A percentile compares a stretch with the other conserved stretches of the same genome.
Evolutionary conservation across 2,113 vertebrate species (phyloP).

Genomic region (Oxyura jamaicensis): DNA sequence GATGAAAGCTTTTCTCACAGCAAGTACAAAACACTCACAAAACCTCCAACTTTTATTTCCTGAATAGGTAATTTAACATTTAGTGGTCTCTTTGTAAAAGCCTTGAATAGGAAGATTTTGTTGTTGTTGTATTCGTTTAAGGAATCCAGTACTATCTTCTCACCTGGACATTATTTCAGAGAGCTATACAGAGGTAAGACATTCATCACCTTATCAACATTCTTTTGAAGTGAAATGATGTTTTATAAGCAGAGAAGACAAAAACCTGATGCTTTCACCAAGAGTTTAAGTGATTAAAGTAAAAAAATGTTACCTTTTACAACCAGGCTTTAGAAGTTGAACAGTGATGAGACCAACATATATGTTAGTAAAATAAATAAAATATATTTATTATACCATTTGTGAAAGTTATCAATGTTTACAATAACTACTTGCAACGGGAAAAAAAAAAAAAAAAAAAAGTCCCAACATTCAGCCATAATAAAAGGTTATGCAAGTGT

Average conservation of each 20-base stretch:
- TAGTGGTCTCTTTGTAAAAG: not conserved
- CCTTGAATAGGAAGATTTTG: not conserved
- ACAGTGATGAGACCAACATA: not conserved
- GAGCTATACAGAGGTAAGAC: not conserved
- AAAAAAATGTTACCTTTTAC: not conserved
- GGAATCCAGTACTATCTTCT: not conserved
- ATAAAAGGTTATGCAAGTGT: not conserved
- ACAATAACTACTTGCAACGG: not conserved
- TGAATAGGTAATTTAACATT: not conserved
- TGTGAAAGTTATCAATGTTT: not conserved
- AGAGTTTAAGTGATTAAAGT: not conserved
- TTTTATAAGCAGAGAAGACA: not conserved
- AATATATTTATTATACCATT: not conserved
- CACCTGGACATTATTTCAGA: not conserved
- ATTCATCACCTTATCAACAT: not conserved
- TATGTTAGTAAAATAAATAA: not conserved
- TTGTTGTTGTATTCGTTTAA: not conserved
- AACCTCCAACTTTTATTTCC: not conserved
- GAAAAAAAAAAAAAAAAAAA: not conserved
- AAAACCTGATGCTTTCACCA: not conserved
- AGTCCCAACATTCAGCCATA: not conserved
- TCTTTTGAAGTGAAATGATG: not conserved
- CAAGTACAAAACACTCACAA: not conserved
- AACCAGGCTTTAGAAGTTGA: not conserved
- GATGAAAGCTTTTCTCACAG: not conserved